Conservation (phyloP, 2,797 vertebrate species). For the Acanthis flammea region DNA sequence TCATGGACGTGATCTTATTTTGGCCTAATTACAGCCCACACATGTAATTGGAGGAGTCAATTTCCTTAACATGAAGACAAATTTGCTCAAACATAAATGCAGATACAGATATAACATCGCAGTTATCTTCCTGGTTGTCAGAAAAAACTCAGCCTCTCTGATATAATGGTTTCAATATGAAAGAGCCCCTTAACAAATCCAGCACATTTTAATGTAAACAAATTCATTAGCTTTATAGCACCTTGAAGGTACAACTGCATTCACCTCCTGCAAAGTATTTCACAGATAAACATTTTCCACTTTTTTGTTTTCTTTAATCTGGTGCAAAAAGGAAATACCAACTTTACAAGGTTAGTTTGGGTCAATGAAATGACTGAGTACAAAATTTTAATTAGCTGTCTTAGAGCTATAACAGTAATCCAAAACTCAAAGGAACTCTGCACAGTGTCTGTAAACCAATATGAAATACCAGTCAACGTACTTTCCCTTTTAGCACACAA, state of each 20-base stretch:
- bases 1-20: neutral
- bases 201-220: slow-evolving; percentile 42
- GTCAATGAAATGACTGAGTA: slow-evolving; percentile 25
- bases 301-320: neutral
- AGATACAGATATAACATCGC: slow-evolving; percentile 19
- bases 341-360: slow-evolving; percentile 4
- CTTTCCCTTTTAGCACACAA: neutral
- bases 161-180: slow-evolving; percentile 49
- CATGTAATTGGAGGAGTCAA: neutral
- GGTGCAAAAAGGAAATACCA: neutral
- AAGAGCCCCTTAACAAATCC: slow-evolving; percentile 36
- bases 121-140: slow-evolving; percentile 36
- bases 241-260: slow-evolving; percentile 51
- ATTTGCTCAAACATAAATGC: slow-evolving; percentile 41
- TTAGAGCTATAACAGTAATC: neutral
- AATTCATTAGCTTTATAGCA: slow-evolving; percentile 54
- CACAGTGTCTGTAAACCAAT: neutral
- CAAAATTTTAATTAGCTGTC: neutral
- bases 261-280: slow-evolving; percentile 37
- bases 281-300: slow-evolving; percentile 35
- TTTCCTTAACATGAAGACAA: slow-evolving; percentile 40
- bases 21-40: neutral
- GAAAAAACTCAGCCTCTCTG: slow-evolving; percentile 33
- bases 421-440: neutral
- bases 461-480: neutral